Evolutionary conservation across 2,888 invertebrate genomes (phyloP).

Genomic region (Phengaris alcon): DNA sequence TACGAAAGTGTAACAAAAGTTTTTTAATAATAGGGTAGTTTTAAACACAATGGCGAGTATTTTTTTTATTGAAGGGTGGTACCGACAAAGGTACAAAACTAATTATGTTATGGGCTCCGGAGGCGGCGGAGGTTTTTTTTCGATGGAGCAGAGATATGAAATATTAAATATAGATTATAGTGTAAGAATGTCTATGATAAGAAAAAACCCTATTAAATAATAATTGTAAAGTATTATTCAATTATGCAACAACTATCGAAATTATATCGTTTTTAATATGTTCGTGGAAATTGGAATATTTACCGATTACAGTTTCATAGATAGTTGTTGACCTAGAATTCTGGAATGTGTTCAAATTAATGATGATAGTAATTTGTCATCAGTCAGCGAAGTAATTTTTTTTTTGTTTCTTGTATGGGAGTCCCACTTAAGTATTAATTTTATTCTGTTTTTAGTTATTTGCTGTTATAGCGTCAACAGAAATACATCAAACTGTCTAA

Average conservation of each 20-base stretch:
- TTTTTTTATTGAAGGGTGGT: constrained; percentile 15
- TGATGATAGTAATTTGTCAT: no score
- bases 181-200: not conserved
- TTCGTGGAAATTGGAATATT: not conserved
- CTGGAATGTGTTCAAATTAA: no score
- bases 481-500: no score
- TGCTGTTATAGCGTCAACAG: no score
- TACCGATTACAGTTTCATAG: not conserved
- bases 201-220: no score
- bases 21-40: constrained; percentile 25
- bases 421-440: no score
- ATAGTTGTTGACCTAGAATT: no score
- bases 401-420: no score
- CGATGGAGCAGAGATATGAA: not conserved
- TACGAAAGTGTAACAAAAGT: not conserved
- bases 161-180: not conserved
- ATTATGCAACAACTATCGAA: not conserved
- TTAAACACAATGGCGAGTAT: not conserved
- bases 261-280: not conserved
- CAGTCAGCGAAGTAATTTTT: no score
- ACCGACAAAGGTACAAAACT: constrained; percentile 12
- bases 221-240: no score
- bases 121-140: not conserved
- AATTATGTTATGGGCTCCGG: not conserved
- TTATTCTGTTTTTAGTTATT: no score